phyloP scores from a whole-genome alignment of 2,797 vertebrate genomes.

The Sternarchorhynchus goeldii region DNA sequence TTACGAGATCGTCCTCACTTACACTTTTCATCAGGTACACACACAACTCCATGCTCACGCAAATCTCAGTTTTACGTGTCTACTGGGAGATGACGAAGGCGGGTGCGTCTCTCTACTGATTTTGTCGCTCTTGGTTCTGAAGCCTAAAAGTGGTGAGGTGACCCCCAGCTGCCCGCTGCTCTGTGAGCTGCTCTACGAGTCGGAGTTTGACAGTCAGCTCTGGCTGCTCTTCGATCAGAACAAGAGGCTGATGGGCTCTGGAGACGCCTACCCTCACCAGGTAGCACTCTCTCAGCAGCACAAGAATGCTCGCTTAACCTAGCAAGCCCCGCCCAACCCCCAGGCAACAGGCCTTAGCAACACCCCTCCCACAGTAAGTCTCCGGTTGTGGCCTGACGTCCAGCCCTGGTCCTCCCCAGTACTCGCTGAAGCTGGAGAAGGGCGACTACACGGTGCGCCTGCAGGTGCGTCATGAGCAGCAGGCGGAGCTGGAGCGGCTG shows the following conservation, averaged over 20 bases:
- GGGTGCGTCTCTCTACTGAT: not conserved
- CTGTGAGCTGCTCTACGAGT: conserved; percentile 95
- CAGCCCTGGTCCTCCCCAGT: conserved; percentile 69
- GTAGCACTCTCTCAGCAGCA: conserved; percentile 63
- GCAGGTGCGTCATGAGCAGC: conserved; percentile 95
- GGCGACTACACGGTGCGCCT: conserved; percentile 95
- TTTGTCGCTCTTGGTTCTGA: conserved; percentile 49
- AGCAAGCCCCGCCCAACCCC: no score
- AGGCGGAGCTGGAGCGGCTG: conserved; percentile 91
- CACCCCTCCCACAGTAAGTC: no score
- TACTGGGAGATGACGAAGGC: not conserved
- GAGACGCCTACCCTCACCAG: conserved; percentile 98
- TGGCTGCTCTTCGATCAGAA: conserved; percentile 99
- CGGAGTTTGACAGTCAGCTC: conserved; percentile 97
- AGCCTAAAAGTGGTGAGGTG: conserved; percentile 97
- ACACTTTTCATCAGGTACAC: conserved; percentile 93
- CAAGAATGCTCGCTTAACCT: no score
- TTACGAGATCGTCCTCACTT: conserved; percentile 93
- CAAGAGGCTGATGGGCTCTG: conserved; percentile 94
- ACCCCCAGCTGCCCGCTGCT: conserved; percentile 95
- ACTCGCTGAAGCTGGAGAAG: conserved; percentile 97
- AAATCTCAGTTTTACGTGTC: not conserved
- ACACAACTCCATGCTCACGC: not conserved
- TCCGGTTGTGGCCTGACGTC: no score
- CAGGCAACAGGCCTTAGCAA: no score